Percentiles rank a stretch among this genome's conserved stretches.
These are phyloP conservation scores for Onychorhynchus coronatus DNA, from an alignment of 2,113 vertebrate species.

Conservation along the genomic window DNA sequence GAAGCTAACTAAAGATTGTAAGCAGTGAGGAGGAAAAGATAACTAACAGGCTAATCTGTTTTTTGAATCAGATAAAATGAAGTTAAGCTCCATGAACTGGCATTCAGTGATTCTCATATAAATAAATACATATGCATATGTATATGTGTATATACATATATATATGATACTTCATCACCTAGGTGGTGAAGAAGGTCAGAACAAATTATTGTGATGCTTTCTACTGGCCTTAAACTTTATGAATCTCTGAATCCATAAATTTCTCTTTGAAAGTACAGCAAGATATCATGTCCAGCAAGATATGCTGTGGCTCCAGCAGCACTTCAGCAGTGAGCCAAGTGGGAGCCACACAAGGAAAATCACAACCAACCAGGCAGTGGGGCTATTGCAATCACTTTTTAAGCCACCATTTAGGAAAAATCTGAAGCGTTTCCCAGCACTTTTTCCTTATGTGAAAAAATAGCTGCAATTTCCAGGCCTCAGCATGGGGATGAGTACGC, in stretches of 20 bases:
- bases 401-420: neutral
- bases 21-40: neutral
- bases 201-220: neutral
- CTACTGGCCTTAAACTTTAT: neutral
- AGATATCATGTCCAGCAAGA: neutral
- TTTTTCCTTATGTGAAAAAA: neutral
- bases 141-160: rapidly evolving
- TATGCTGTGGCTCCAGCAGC: rapidly evolving
- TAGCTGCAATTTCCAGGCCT: neutral
- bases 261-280: neutral
- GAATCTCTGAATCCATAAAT: neutral
- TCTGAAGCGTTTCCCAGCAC: neutral
- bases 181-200: neutral
- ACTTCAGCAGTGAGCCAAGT: neutral
- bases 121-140: rapidly evolving
- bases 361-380: neutral
- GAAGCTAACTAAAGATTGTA: neutral
- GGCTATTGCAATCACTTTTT: neutral
- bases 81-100: neutral
- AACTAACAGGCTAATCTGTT: neutral
- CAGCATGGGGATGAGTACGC: neutral
- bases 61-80: neutral
- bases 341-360: neutral
- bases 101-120: neutral
- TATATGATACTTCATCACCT: neutral